Conservation (phyloP, 2,797 vertebrate genomes). For the Peromyscus aztecus region DNA sequence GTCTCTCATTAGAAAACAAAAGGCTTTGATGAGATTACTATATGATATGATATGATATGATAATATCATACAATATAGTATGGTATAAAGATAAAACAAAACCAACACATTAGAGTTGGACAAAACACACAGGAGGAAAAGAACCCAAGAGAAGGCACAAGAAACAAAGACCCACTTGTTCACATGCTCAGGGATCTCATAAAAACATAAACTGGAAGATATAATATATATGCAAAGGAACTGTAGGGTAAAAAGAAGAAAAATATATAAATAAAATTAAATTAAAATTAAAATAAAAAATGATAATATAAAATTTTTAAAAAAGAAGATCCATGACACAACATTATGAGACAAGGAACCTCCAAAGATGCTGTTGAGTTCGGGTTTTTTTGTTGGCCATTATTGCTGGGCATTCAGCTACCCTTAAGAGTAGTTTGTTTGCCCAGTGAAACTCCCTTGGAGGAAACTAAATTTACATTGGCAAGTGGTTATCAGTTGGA, state of each 20-base stretch:
- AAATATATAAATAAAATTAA: background rate
- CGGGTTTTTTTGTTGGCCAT: background rate
- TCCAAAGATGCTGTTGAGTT: background rate
- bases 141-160: background rate
- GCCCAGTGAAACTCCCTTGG: background rate
- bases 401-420: background rate
- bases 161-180: background rate
- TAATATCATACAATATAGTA: background rate
- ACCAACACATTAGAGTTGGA: background rate
- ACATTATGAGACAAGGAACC: background rate
- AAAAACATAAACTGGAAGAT: background rate
- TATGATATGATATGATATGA: background rate
- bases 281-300: background rate
- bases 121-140: background rate
- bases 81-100: background rate
- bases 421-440: background rate
- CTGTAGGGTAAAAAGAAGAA: background rate
- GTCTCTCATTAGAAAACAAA: background rate
- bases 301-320: background rate
- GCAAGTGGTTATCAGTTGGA: background rate
- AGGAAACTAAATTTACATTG: background rate
- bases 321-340: background rate
- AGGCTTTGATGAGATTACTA: background rate
- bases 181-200: background rate
- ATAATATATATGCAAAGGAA: background rate